Evolutionary conservation across 2,113 vertebrate genomes (phyloP).

Genomic region (Lepus americanus): DNA sequence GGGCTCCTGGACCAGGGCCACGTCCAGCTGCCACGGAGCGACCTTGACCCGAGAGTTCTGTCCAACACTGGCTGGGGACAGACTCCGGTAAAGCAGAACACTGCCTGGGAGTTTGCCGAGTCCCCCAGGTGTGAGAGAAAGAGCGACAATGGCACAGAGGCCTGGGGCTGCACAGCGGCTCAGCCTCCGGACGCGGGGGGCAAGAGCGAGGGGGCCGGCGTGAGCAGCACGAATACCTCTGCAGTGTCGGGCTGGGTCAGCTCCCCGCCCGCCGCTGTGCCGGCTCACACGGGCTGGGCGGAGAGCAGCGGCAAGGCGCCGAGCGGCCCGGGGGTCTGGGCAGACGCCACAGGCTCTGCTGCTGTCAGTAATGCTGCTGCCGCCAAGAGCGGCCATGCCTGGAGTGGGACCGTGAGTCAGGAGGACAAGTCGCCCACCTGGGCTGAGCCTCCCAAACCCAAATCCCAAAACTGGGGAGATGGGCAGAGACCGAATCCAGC

Average conservation of each 20-base stretch:
- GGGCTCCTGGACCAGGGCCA: slow-evolving; percentile 89
- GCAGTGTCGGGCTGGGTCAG: slow-evolving; percentile 94
- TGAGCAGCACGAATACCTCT: slow-evolving; percentile 92
- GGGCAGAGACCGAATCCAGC: slow-evolving; percentile 92
- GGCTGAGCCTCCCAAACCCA: slow-evolving; percentile 94
- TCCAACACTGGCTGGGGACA: slow-evolving; percentile 99
- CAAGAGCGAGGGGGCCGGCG: slow-evolving; percentile 92
- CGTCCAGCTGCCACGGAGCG: slow-evolving; percentile 92
- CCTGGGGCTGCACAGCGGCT: slow-evolving; percentile 91
- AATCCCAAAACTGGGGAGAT: slow-evolving; percentile 94
- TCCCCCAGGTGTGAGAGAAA: slow-evolving; percentile 92
- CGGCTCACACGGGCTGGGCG: slow-evolving; percentile 93
- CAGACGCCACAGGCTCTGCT: slow-evolving; percentile 91
- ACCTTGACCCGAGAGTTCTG: slow-evolving; percentile 97
- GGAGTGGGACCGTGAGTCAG: slow-evolving; percentile 91
- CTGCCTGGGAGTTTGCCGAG: slow-evolving; percentile 99
- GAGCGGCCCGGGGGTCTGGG: slow-evolving; percentile 95
- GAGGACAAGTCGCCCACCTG: slow-evolving; percentile 95
- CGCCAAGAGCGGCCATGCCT: slow-evolving; percentile 94
- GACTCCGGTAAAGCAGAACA: slow-evolving; percentile 98
- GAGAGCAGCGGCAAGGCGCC: slow-evolving; percentile 91
- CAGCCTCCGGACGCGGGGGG: slow-evolving; percentile 94
- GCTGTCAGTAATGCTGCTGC: slow-evolving; percentile 89
- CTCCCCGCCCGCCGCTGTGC: slow-evolving; percentile 89
- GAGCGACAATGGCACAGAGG: slow-evolving; percentile 93